Conservation (phyloP, 2,797 vertebrate genomes). For the Urophycis tenuis region DNA sequence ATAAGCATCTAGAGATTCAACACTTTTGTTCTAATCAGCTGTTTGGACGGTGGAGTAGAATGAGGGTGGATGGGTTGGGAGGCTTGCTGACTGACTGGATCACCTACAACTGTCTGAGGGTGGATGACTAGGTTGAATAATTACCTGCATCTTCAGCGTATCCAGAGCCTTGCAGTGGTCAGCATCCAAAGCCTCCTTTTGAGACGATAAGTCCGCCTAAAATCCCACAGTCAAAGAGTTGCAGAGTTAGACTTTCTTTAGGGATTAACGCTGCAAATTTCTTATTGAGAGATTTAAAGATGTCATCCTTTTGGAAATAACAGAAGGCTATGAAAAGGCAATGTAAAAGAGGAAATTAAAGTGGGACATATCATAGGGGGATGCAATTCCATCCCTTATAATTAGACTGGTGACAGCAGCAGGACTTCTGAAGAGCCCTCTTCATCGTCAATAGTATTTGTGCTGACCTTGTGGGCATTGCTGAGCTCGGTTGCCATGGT, state of each 20-base stretch:
- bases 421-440: too few relatives aligned
- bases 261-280: background rate
- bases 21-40: background rate
- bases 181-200: slow-evolving; percentile 57
- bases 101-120: background rate
- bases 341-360: background rate
- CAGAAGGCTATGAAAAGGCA: background rate
- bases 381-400: background rate
- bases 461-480: slow-evolving; percentile 73
- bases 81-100: background rate
- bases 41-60: background rate
- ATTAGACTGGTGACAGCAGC: too few relatives aligned
- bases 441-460: background rate
- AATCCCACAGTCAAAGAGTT: background rate
- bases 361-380: background rate
- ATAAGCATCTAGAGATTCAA: background rate
- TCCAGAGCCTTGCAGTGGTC: slow-evolving; percentile 63
- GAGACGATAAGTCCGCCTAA: slow-evolving; percentile 57
- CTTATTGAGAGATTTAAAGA: background rate
- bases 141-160: slow-evolving; percentile 62
- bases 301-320: background rate
- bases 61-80: background rate
- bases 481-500: slow-evolving; percentile 72
- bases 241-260: background rate
- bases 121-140: background rate